Conservation (phyloP, 2,888 invertebrate genomes). For the Nomada ferruginata region DNA sequence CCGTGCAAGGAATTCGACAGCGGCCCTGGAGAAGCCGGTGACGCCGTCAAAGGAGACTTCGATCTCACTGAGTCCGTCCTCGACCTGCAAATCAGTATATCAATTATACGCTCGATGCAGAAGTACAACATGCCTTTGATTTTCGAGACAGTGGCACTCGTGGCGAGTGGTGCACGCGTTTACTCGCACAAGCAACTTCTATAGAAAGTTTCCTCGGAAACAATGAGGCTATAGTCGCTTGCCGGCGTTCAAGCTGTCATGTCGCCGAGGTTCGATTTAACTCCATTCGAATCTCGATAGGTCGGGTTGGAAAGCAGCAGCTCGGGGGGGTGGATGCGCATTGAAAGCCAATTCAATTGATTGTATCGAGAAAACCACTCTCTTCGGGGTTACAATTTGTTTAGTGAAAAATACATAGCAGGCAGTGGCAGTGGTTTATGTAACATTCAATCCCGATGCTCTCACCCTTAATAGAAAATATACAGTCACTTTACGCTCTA, state of each 20-base stretch:
- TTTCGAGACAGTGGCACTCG: slow-evolving; percentile 36
- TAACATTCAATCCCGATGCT: too few species aligned
- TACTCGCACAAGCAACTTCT: slow-evolving; percentile 44
- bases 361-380: slow-evolving; percentile 3
- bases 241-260: slow-evolving; percentile 9
- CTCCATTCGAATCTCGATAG: not conserved
- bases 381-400: not conserved
- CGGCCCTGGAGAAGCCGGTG: slow-evolving; percentile 82
- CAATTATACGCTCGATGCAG: slow-evolving; percentile 36
- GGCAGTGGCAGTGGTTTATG: too few species aligned
- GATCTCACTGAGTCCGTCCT: slow-evolving; percentile 83
- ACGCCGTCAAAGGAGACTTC: slow-evolving; percentile 81
- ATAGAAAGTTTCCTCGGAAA: slow-evolving; percentile 11
- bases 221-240: slow-evolving; percentile 7
- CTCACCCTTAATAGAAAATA: too few species aligned
- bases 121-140: slow-evolving; percentile 42
- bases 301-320: slow-evolving; percentile 15
- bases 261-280: not conserved
- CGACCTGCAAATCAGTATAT: slow-evolving; percentile 75
- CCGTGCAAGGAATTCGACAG: slow-evolving; percentile 82
- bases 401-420: not conserved
- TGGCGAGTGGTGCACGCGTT: slow-evolving; percentile 34
- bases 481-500: too few species aligned
- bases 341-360: not conserved
- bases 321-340: slow-evolving; percentile 1